These are phyloP conservation scores for Cantharis nigra DNA, from an alignment of 2,888 invertebrate genomes.

Conservation along the genomic window DNA sequence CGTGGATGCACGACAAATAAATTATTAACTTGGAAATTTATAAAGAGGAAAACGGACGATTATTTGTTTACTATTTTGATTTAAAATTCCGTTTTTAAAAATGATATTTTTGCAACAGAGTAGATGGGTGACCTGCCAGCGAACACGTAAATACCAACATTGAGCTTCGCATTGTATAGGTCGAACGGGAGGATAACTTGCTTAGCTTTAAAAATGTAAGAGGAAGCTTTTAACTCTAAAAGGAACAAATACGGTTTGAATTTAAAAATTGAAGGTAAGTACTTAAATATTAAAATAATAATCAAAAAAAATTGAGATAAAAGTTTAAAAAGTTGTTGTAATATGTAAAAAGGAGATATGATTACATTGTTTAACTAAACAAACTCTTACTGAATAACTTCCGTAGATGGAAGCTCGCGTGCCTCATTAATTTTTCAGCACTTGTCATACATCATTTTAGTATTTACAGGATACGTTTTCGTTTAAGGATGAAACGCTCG, in stretches of 20 bases:
- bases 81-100: too few relatives aligned
- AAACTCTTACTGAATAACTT: constrained; percentile 15
- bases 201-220: neutral
- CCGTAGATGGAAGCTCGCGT: constrained; percentile 13
- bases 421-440: constrained; percentile 21
- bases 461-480: constrained; percentile 17
- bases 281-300: neutral
- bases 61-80: neutral
- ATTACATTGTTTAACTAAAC: constrained; percentile 22
- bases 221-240: neutral
- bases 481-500: constrained; percentile 9
- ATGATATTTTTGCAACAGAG: too few relatives aligned
- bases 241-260: neutral
- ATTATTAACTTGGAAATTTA: neutral
- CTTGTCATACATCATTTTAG: constrained; percentile 13
- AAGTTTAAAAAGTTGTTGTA: neutral
- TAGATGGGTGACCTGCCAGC: too few relatives aligned
- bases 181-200: neutral
- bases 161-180: too few relatives aligned
- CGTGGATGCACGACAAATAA: neutral
- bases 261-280: neutral
- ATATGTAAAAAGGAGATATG: constrained; percentile 10
- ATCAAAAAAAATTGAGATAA: neutral
- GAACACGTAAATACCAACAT: too few relatives aligned
- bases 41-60: neutral